Base-by-base conservation (phyloP, 2,888 invertebrate genomes). In the Cremastinae sp. region DNA sequence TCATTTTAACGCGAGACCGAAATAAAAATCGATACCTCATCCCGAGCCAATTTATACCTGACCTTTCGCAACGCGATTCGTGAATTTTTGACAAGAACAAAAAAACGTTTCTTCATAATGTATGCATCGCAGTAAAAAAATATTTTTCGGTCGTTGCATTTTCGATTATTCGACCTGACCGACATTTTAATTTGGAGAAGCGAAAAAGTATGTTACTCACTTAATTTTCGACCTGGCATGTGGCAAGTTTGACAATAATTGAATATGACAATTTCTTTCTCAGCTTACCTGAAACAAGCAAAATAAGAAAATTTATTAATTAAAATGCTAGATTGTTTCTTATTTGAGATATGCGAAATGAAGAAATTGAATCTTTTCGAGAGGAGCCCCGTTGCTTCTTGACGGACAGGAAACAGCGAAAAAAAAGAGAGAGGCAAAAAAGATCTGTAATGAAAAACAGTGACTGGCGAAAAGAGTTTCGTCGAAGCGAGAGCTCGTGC, bases 271-370 rank as follows among this genome's bases (percentile, higher is more conserved):
- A 9, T 47, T 28, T 18, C 20, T 56, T 41, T 68, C 49, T 41
- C 56, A 55, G 66, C 78, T 78, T 76, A 78, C 78, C 76, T 78
- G 73, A 18, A 78, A 78, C 76, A 76, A 28, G 73, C 12, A 39
- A 28, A 53, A 59, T 14, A 35, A 65, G 47, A 51, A 65, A 49
- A 71, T 20, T 16, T 58, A 56, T 78, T 69, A 75, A 43, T 75
- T 35, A 47, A 56, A 58, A 68, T 64, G 45, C 61, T 41, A 74
- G 59, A 14, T 35, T 39, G 2, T 20, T 14, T 9, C 20, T 10
- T 20, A 20, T 16, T 62, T 28, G 47, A 22, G 28, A 12, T n/a
- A n/a, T 47, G 39, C 22, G 39, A 58, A 22, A 49, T 37, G 37
- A 14, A 74, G 70, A 55, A 75, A 72, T 68, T 68, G 72, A 75